Conservation (phyloP, 2,797 vertebrate genomes). For the Acomys russatus region DNA sequence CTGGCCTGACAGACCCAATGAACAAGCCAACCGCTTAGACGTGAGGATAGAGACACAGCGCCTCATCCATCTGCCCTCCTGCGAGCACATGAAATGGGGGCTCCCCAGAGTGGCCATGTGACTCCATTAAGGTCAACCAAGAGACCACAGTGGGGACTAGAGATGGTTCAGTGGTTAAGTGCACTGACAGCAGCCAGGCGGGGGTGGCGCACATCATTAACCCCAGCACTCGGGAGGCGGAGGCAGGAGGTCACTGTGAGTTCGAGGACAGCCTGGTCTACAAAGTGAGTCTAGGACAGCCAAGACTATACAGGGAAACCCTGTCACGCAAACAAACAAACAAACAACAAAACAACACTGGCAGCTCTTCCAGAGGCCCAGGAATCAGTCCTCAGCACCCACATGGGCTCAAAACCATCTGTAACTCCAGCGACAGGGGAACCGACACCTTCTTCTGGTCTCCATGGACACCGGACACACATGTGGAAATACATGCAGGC, state of each 20-base stretch:
- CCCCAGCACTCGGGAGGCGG: no score
- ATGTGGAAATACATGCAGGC: no score
- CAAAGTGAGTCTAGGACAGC: no score
- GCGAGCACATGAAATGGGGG: neutral
- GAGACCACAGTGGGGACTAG: neutral
- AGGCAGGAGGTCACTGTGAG: no score
- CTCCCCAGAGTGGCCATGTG: neutral
- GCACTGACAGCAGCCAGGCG: neutral
- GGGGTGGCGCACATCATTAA: no score
- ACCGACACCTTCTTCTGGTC: neutral
- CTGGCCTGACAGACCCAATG: neutral
- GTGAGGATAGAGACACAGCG: fast-evolving
- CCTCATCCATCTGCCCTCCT: neutral
- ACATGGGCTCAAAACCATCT: neutral
- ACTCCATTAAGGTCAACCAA: neutral
- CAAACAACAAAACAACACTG: neutral
- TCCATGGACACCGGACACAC: neutral
- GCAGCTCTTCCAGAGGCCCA: neutral
- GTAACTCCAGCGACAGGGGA: neutral
- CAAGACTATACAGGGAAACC: no score
- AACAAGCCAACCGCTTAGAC: neutral
- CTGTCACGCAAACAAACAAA: no score
- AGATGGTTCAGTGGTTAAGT: neutral
- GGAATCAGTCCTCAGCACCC: neutral
- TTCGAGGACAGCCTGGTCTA: no score